Percentiles rank a stretch among this genome's conserved stretches.
These are phyloP conservation scores for Sinentomon sp. DNA, from an alignment of 2,888 invertebrate species.

Conservation along the genomic window DNA sequence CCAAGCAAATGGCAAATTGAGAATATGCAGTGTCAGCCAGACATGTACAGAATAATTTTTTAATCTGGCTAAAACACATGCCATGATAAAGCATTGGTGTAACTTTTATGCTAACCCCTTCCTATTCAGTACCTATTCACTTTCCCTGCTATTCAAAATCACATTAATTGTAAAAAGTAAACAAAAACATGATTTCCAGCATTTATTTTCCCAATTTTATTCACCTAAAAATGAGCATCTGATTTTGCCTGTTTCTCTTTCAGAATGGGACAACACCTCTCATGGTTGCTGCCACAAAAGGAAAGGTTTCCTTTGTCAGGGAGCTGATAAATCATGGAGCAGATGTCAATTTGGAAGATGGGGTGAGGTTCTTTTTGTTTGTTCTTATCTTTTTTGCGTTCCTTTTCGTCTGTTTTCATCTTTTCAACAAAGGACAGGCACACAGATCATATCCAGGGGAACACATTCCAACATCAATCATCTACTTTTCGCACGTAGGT, in stretches of 20 bases:
- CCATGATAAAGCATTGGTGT: neutral
- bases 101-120: no score
- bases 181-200: neutral
- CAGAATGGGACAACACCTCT: slow-evolving; percentile 82
- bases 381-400: slow-evolving; percentile 4
- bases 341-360: slow-evolving; percentile 69
- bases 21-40: no score
- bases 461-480: no score
- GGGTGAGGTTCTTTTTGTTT: slow-evolving; percentile 22
- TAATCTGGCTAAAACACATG: no score
- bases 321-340: slow-evolving; percentile 68
- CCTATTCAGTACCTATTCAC: no score
- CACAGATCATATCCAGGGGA: no score
- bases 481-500: no score
- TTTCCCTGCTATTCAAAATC: neutral
- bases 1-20: no score
- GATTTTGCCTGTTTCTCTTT: slow-evolving; percentile 14
- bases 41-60: no score
- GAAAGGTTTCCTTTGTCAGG: slow-evolving; percentile 51
- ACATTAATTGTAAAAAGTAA: neutral
- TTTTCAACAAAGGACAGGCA: no score
- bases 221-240: neutral
- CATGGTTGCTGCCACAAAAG: slow-evolving; percentile 67
- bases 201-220: neutral
- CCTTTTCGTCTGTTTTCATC: no score